Conservation (phyloP, 2,113 vertebrate genomes). For the Erythrocebus patas region DNA sequence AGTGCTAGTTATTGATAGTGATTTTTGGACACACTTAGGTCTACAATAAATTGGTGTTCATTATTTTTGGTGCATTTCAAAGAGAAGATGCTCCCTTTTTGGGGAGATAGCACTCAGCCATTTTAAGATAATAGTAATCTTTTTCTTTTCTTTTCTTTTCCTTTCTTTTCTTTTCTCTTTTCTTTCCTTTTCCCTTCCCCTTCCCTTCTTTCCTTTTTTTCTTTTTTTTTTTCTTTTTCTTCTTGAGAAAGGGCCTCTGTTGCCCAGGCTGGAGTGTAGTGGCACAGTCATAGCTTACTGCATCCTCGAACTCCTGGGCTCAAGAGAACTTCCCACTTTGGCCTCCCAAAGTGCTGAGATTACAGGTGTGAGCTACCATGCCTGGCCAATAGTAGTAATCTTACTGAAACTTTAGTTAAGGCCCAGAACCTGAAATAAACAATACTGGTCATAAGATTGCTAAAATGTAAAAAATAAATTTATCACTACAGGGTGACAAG, state of each 20-base stretch:
- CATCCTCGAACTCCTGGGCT: not conserved
- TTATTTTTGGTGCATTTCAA: not conserved
- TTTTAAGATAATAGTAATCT: not conserved
- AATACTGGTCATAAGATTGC: not conserved
- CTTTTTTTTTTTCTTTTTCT: no score
- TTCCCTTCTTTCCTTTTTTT: no score
- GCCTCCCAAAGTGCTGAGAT: not conserved
- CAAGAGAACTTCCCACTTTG: not conserved
- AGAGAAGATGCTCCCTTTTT: not conserved
- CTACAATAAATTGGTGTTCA: not conserved
- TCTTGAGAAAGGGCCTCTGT: not conserved
- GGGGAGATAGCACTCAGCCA: not conserved
- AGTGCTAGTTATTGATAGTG: not conserved
- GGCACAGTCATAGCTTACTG: not conserved
- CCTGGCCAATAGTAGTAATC: not conserved
- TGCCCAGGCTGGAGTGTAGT: not conserved
- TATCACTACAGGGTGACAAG: not conserved
- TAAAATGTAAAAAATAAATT: not conserved
- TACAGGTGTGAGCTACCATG: not conserved
- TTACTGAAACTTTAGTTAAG: not conserved
- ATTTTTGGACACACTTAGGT: not conserved
- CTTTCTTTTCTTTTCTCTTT: no score
- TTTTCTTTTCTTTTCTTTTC: not conserved
- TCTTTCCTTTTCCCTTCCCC: no score
- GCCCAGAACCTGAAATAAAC: not conserved